phyloP scores from a whole-genome alignment of 1,140 invertebrate species.

The Papilio polyxenes region DNA sequence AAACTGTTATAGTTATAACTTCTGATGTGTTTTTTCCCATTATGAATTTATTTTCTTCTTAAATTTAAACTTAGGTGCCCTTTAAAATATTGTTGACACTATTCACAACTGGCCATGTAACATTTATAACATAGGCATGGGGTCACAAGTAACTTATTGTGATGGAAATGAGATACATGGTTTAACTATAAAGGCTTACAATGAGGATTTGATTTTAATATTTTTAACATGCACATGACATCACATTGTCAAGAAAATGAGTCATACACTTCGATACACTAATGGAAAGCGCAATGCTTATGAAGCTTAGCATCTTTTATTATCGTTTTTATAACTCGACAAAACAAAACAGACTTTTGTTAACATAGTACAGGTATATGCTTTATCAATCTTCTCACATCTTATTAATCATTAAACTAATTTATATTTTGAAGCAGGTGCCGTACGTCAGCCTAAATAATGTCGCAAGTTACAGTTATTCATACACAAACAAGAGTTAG shows the following conservation, averaged over 20 bases:
- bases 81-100: background rate
- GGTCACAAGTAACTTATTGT: background rate
- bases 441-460: constrained; percentile 66
- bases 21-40: no score
- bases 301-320: constrained; percentile 20
- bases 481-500: constrained; percentile 75
- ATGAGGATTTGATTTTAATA: constrained; percentile 51
- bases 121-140: background rate
- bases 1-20: no score
- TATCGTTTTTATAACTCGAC: constrained; percentile 10
- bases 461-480: constrained; percentile 77
- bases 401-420: constrained; percentile 13
- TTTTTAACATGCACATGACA: constrained; percentile 71
- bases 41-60: no score
- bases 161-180: background rate
- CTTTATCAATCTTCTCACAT: background rate
- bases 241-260: constrained; percentile 73
- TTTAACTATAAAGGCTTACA: background rate
- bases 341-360: background rate
- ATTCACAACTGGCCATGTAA: background rate
- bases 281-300: constrained; percentile 50
- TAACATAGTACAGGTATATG: background rate
- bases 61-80: no score
- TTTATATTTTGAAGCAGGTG: constrained; percentile 45
- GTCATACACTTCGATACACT: constrained; percentile 60